Conservation (phyloP, 2,113 vertebrate species). For the Apus apus region DNA sequence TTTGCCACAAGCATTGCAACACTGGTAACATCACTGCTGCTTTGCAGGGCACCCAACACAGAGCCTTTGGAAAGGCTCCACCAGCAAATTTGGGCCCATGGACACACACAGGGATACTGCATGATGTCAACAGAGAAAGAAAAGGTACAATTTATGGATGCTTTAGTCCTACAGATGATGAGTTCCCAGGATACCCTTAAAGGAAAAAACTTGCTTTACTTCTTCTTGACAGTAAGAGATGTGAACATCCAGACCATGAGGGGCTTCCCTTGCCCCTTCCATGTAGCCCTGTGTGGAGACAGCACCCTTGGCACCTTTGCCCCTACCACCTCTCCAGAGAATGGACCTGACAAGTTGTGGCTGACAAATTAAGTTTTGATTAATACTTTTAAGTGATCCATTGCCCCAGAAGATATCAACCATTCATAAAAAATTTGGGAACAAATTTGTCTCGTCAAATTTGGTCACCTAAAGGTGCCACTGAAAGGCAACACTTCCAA, state of each 20-base stretch:
- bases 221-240: not conserved
- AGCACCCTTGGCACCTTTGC: not conserved
- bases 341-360: rapidly evolving
- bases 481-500: not conserved
- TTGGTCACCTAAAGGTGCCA: not conserved
- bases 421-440: not conserved
- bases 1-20: not conserved
- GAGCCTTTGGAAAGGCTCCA: not conserved
- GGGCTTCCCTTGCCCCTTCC: not conserved
- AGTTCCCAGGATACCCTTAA: not conserved
- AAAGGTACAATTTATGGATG: not conserved
- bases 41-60: not conserved
- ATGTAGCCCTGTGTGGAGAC: not conserved
- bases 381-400: not conserved
- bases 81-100: rapidly evolving
- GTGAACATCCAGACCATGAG: not conserved
- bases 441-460: not conserved
- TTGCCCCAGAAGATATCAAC: not conserved
- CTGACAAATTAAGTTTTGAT: not conserved
- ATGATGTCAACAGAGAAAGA: not conserved
- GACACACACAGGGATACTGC: not conserved
- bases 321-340: not conserved
- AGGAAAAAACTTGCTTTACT: not conserved
- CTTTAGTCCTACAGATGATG: not conserved
- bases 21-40: rapidly evolving